A percentile compares a stretch with the other conserved stretches of the same genome.
Conservation (phyloP, 92 coral and sea anemone genomes). For the Isaurus tuberculatus region DNA sequence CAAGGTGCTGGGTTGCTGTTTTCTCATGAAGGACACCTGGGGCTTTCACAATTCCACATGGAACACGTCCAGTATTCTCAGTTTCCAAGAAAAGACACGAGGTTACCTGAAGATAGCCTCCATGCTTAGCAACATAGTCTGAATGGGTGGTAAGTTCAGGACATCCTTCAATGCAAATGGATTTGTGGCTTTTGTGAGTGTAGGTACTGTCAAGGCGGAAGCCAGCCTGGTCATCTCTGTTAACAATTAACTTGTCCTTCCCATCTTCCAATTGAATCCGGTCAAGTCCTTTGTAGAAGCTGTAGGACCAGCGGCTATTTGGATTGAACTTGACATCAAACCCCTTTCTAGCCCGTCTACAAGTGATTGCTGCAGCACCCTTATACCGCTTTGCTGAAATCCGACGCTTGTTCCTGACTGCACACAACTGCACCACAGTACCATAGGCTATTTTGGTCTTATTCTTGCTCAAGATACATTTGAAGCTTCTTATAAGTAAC, state of each 20-base stretch:
- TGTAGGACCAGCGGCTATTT: slow-evolving; percentile 57
- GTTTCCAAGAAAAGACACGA: slow-evolving; percentile 52
- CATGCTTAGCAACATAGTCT: slow-evolving; percentile 57
- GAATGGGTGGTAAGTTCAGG: slow-evolving; percentile 44
- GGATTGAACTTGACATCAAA: slow-evolving; percentile 53
- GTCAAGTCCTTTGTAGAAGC: slow-evolving; percentile 59
- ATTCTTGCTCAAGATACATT: slow-evolving; percentile 31
- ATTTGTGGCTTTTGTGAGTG: slow-evolving; percentile 37
- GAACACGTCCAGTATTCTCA: slow-evolving; percentile 52
- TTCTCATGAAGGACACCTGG: slow-evolving; percentile 51
- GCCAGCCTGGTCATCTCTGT: slow-evolving; percentile 54
- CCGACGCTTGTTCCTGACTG: slow-evolving; percentile 52
- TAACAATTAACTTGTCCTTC: slow-evolving; percentile 32
- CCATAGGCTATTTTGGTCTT: slow-evolving; percentile 36
- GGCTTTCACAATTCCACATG: slow-evolving; percentile 54
- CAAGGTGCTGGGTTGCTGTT: slow-evolving; percentile 42
- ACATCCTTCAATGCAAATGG: slow-evolving; percentile 29
- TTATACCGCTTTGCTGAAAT: slow-evolving; percentile 46
- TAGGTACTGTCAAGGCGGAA: slow-evolving; percentile 55
- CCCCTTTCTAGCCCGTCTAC: slow-evolving; percentile 48
- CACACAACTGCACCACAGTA: slow-evolving; percentile 40
- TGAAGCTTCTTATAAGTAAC: slow-evolving; percentile 39
- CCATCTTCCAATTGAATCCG: slow-evolving; percentile 44
- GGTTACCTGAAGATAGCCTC: slow-evolving; percentile 48
- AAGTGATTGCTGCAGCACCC: slow-evolving; percentile 49